phyloP scores from a whole-genome alignment of 2,113 vertebrate species.

The Chauna torquata region DNA sequence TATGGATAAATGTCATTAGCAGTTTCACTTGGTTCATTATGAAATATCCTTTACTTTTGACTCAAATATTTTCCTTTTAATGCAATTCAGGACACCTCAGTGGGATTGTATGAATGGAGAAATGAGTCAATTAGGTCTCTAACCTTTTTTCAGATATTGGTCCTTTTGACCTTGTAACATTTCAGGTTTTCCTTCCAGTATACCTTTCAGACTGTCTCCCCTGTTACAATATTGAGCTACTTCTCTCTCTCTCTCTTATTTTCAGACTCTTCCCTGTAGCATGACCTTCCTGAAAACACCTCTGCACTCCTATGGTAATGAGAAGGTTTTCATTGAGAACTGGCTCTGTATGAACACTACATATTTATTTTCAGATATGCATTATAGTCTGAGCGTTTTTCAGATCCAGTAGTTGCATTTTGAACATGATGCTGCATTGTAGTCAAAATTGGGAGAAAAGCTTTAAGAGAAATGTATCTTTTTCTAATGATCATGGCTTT shows the following conservation, averaged over 20 bases:
- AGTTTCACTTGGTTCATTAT: background rate
- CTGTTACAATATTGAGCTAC: background rate
- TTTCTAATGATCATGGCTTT: background rate
- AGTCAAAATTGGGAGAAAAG: background rate
- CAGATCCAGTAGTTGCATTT: background rate
- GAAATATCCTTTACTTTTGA: background rate
- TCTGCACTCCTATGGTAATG: background rate
- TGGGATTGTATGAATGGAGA: background rate
- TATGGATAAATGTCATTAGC: accelerated
- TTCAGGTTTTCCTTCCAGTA: background rate
- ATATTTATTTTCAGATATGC: background rate
- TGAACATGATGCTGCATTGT: background rate
- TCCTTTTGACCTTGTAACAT: background rate
- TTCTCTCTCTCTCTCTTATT: slow-evolving; percentile 26
- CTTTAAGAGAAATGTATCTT: background rate
- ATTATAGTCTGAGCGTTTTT: background rate
- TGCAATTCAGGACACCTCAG: background rate
- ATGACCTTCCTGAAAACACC: background rate
- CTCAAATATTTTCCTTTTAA: background rate
- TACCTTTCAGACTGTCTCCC: background rate
- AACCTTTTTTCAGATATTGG: background rate
- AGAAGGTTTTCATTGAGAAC: background rate
- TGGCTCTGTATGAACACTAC: background rate
- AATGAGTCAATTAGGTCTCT: background rate
- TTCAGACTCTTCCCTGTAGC: slow-evolving; percentile 68